A percentile compares a stretch with the other conserved stretches of the same genome.
phyloP scores from a whole-genome alignment of 1,140 invertebrate genomes.

The Drosophila simulans region DNA sequence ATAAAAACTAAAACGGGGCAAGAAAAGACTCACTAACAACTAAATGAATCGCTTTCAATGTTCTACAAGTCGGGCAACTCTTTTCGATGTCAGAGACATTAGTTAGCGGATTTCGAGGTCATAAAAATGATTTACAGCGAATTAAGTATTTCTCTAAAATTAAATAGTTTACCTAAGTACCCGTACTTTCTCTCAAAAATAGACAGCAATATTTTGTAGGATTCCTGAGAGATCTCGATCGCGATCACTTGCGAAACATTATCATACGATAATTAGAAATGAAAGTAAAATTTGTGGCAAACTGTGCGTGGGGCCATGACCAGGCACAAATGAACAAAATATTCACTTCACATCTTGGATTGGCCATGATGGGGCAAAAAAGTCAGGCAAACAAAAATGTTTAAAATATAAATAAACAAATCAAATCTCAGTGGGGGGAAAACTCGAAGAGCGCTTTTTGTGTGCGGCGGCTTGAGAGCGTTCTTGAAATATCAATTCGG shows the following conservation, averaged over 20 bases:
- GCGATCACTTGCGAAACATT: conserved; percentile 70
- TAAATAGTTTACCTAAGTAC: conserved; percentile 22
- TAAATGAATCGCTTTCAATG: conserved; percentile 42
- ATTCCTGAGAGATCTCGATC: conserved; percentile 48
- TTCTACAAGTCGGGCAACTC: conserved; percentile 20
- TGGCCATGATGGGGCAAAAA: conserved; percentile 76
- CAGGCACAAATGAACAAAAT: conserved; percentile 34
- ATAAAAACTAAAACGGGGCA: conserved; percentile 18
- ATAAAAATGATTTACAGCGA: conserved; percentile 11
- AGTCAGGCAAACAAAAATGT: conserved; percentile 50
- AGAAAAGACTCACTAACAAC: conserved; percentile 27
- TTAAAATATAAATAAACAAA: conserved; percentile 75
- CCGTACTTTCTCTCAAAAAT: conserved; percentile 28
- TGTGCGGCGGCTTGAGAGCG: conserved; percentile 42
- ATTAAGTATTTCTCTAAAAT: conserved; percentile 14
- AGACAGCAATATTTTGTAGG: conserved; percentile 9
- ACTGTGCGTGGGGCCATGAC: conserved; percentile 67
- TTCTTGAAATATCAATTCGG: conserved; percentile 73
- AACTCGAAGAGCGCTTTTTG: conserved; percentile 22
- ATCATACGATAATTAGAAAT: conserved; percentile 70
- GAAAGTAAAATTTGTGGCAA: conserved; percentile 70
- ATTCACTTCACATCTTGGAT: conserved; percentile 26
- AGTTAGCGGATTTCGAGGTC: conserved; percentile 28
- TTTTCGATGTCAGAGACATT: conserved; percentile 27
- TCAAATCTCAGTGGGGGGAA: conserved; percentile 35